Base-by-base conservation (phyloP, 53 echinoderm and acorn worm species). In the Echinometra lucunter region DNA sequence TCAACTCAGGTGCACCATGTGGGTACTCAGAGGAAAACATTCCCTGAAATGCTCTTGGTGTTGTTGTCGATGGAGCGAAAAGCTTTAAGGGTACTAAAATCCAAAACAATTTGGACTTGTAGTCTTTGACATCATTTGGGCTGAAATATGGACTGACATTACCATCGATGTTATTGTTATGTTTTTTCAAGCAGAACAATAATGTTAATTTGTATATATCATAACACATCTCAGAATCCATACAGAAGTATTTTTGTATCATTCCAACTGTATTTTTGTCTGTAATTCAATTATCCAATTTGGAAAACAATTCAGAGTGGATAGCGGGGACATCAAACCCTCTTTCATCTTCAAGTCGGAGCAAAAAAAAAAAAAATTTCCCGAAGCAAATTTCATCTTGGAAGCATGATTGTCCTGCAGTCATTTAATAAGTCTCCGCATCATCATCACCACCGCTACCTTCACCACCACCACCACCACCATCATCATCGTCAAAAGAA, bases 391-490 rank as follows among this genome's bases (percentile, higher is more conserved):
- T 90, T 90, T 90, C 90, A 90, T 90, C 90, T 90, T 40, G 35
- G 58, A 60, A 58, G 90, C 90, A 58, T 90, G 25, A 27, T 37
- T 37, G 63, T 90, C 91, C 91, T 67, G 45, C 44, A 70, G 91
- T 40, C 67, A 91, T 91, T 91, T 91, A 91, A 91, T 91, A 91
- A 91, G 91, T 91, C 91, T 44, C 69, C 2, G 42, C 67, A 45
- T 60, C 58, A 60, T 89, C 60, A 27, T 27, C 35, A 11, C 45
- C n/a, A 16, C 81, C 5, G 44, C 44, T 23, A 81, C 35, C 49
- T n/a, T 12, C 69, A 69, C 21, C 44, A 81, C 40, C 90, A 90
- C 10, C 89, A 60, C 57, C 38, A 60, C 16, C 21, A 58, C 19
- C 57, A 89, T 89, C 89, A 89, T 89, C 89, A 37, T 89, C 89